Evolutionary conservation across 2,888 invertebrate genomes (phyloP).

Genomic region (Caenorhabditis wallacei): DNA sequence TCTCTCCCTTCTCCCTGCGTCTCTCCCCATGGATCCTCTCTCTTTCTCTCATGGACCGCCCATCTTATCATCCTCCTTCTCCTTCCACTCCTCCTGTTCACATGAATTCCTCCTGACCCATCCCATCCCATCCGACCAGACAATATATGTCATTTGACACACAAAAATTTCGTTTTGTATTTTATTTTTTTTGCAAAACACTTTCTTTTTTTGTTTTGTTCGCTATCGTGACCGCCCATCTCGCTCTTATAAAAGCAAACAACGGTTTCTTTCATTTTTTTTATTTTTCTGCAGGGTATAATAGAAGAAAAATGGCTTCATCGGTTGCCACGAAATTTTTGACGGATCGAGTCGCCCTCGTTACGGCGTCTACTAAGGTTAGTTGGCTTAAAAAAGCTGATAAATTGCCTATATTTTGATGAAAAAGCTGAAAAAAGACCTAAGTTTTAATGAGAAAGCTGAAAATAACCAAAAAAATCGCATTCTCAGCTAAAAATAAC

Average conservation of each 20-base stretch:
- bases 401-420: too few relatives aligned
- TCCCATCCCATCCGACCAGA: too few relatives aligned
- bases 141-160: conserved; percentile 19
- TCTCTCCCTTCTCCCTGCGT: too few relatives aligned
- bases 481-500: too few relatives aligned
- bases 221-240: neutral
- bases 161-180: neutral
- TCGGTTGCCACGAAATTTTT: conserved; percentile 73
- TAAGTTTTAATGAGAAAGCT: too few relatives aligned
- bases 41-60: conserved; percentile 23
- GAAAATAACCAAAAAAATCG: too few relatives aligned
- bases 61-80: conserved; percentile 40
- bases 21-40: neutral
- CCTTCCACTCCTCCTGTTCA: conserved; percentile 37
- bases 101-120: conserved; percentile 38
- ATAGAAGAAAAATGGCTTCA: conserved; percentile 61
- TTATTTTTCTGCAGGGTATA: conserved; percentile 33
- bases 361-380: conserved; percentile 82
- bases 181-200: conserved; percentile 14
- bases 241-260: conserved; percentile 9
- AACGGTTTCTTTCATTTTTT: neutral
- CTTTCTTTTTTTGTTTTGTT: conserved; percentile 6
- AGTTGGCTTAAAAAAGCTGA: neutral
- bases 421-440: too few relatives aligned
- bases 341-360: conserved; percentile 80